phyloP scores from a whole-genome alignment of 2,113 vertebrate genomes.

The Albula glossodonta region DNA sequence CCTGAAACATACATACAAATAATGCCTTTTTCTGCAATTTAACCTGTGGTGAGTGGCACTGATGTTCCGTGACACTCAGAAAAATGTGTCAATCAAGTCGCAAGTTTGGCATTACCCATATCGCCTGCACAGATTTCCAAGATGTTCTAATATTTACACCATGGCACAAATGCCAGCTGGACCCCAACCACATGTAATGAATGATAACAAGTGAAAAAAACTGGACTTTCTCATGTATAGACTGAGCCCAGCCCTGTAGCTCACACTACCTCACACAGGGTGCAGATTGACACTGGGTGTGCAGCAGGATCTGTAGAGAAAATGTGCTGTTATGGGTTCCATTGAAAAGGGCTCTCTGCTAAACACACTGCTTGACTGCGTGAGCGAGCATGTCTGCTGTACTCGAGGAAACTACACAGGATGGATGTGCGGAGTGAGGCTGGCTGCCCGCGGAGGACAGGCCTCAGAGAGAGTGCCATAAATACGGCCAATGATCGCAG shows the following conservation, averaged over 20 bases:
- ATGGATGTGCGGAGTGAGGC: conserved; percentile 59
- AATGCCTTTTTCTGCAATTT: neutral
- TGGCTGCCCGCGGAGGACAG: conserved; percentile 34
- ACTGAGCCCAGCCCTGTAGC: neutral
- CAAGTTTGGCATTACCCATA: neutral
- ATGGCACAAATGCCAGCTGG: too few species aligned
- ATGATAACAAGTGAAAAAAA: too few species aligned
- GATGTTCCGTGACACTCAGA: neutral
- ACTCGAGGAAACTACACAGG: conserved; percentile 62
- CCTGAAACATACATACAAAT: too few species aligned
- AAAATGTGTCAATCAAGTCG: neutral
- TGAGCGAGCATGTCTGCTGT: conserved; percentile 37
- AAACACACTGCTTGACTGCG: neutral
- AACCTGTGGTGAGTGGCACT: neutral
- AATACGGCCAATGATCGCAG: neutral
- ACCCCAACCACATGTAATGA: too few species aligned
- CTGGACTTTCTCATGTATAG: too few species aligned
- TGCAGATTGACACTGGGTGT: neutral
- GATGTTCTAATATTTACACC: too few species aligned
- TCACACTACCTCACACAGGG: neutral
- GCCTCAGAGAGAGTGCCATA: neutral
- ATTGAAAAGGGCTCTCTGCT: neutral
- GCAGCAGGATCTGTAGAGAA: neutral
- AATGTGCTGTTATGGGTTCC: neutral
- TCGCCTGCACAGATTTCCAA: neutral